Evolutionary conservation across 2,113 vertebrate genomes (phyloP), one percentile per base, ranked within the genome.

Genomic region (Pollachius pollachius): DNA sequence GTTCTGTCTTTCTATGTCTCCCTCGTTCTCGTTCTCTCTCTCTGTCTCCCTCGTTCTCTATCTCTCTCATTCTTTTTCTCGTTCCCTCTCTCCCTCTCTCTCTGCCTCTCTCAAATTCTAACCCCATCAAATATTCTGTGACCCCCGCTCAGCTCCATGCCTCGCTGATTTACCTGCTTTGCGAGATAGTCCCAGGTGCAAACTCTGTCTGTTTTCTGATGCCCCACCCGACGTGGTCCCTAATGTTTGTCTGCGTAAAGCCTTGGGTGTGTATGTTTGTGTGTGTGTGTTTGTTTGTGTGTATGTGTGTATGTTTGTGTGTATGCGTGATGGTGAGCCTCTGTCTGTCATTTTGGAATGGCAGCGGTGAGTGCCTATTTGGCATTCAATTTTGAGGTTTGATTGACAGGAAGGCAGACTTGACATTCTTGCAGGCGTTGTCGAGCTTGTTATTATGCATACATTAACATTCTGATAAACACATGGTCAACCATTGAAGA

Each of bases 391-490:
- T 96, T 94, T 94, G 90, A 91, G 92, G 84, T 72, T 90, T 96
- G 96, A 97, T 94, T 96, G 96, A 95, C 94, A 85, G 89, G 91
- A 90, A 9, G 92, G 93, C 94, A 92, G 93, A 92, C 94, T 90
- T 96, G 94, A 95, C 95, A 95, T 95, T 94, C 92, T 90, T 92
- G 71, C 92, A 80, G 72, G 90, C 91, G 78, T 92, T 89, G 94
- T 78, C 65, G 93, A 96, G 94, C 93, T 95, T 96, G 95, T 95
- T 96, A 97, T 98, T 97, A 98, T 93, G 93, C 94, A 91, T 94
- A 94, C 96, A 97, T 98, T 98, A 97, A 97, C 96, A 97, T 99
- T 97, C 95, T 93, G 95, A 96, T 97, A 97, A 97, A 98, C 95
- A 95, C 95, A 94, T 91, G 88, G 93, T 92, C 81, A 92, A 73